A percentile compares a stretch with the other conserved stretches of the same genome.
phyloP scores from a whole-genome alignment of 2,113 vertebrate species.

The Erythrolamprus reginae region DNA sequence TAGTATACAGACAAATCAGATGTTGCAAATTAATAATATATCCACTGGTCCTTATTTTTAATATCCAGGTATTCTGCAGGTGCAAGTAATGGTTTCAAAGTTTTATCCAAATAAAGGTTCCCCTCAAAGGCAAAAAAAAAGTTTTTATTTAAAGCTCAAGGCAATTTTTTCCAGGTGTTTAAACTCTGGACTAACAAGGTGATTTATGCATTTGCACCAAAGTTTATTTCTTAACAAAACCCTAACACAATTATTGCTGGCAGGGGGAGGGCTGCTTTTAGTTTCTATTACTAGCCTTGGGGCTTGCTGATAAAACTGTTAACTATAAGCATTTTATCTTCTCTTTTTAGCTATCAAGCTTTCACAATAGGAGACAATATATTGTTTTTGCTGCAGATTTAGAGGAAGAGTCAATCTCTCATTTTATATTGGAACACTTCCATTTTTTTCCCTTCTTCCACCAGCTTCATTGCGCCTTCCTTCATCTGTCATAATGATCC shows the following conservation, averaged over 20 bases:
- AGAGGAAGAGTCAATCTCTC: slow-evolving; percentile 36
- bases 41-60: neutral
- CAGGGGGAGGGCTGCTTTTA: slow-evolving; percentile 15
- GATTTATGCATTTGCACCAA: slow-evolving; percentile 46
- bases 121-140: neutral
- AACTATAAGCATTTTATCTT: slow-evolving; percentile 41
- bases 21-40: neutral
- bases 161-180: slow-evolving; percentile 21
- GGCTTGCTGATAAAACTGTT: slow-evolving; percentile 50
- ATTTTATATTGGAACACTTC: slow-evolving; percentile 42
- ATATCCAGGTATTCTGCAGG: neutral
- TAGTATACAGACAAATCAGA: too few species aligned
- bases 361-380: slow-evolving; percentile 40
- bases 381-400: slow-evolving; percentile 29
- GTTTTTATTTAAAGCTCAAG: slow-evolving; percentile 40
- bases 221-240: slow-evolving; percentile 43
- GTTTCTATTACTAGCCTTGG: slow-evolving; percentile 8
- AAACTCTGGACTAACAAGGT: slow-evolving; percentile 42
- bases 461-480: neutral
- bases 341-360: slow-evolving; percentile 30
- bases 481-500: slow-evolving; percentile 2
- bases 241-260: slow-evolving; percentile 31
- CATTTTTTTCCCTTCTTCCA: slow-evolving; percentile 1
- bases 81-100: slow-evolving; percentile 17
- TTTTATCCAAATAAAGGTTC: slow-evolving; percentile 33